Conservation (phyloP, 2,888 invertebrate species). For the Thereva nobilitata region DNA sequence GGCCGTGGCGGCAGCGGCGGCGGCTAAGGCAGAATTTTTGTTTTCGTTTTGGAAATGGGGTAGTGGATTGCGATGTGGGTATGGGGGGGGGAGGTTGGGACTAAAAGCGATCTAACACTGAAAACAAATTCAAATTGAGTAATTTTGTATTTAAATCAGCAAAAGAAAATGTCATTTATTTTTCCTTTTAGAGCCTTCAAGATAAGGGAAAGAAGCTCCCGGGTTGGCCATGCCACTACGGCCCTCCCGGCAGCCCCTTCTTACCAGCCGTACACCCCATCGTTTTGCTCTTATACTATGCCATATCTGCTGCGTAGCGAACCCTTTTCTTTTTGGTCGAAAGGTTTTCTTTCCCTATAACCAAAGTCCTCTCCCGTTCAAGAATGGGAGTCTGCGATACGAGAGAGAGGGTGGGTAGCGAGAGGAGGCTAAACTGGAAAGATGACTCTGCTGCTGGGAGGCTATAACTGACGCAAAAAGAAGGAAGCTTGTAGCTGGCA, state of each 20-base stretch:
- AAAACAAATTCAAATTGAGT: conserved; percentile 29
- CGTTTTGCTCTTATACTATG: neutral
- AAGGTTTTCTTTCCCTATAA: neutral
- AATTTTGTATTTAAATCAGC: conserved; percentile 31
- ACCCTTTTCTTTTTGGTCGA: conserved; percentile 7
- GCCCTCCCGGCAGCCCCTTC: too few relatives aligned
- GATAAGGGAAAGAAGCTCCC: neutral
- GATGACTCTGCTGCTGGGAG: too few relatives aligned
- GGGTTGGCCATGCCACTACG: neutral
- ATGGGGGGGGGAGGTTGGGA: neutral
- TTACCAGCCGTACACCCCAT: neutral
- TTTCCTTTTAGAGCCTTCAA: conserved; percentile 12
- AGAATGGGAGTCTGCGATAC: neutral
- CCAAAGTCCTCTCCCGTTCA: too few relatives aligned
- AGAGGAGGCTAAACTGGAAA: neutral
- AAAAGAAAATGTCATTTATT: conserved; percentile 32
- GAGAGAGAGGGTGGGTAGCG: neutral
- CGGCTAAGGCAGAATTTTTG: neutral
- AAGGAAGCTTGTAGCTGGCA: too few relatives aligned
- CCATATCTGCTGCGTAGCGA: neutral
- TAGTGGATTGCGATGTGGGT: neutral
- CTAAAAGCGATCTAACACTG: conserved; percentile 8
- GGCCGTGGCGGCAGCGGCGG: neutral
- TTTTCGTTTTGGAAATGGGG: conserved; percentile 3
- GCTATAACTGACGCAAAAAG: too few relatives aligned